These are phyloP conservation scores for Pardosa pseudoannulata DNA, from an alignment of 2,888 invertebrate species.

Conservation along the genomic window DNA sequence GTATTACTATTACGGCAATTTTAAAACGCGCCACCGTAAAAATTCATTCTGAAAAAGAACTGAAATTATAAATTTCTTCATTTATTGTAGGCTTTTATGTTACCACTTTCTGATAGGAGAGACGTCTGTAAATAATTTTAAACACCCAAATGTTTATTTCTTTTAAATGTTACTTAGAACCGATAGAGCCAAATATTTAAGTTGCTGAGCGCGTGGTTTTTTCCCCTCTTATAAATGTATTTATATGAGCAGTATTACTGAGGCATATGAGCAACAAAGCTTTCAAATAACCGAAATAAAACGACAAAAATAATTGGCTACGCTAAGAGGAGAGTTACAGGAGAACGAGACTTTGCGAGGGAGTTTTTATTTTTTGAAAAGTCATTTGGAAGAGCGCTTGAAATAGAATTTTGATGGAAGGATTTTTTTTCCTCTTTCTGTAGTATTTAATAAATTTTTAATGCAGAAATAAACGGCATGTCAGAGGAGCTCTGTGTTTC, in stretches of 20 bases:
- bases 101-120: no score
- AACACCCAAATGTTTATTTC: no score
- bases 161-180: no score
- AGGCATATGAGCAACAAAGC: not conserved
- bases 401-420: not conserved
- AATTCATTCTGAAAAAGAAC: no score
- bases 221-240: not conserved
- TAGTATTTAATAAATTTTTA: constrained; percentile 1
- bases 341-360: not conserved
- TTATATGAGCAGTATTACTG: not conserved
- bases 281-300: not conserved
- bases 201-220: no score
- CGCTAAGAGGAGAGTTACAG: not conserved
- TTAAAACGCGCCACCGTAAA: no score
- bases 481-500: not conserved
- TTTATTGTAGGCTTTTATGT: no score
- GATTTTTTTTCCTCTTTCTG: not conserved
- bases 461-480: not conserved
- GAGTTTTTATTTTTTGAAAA: not conserved
- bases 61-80: no score
- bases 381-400: not conserved
- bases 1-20: no score
- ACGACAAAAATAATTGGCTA: not conserved
- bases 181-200: no score
- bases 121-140: no score